Conservation (phyloP, 2,113 vertebrate species). For the Rattus rattus region DNA sequence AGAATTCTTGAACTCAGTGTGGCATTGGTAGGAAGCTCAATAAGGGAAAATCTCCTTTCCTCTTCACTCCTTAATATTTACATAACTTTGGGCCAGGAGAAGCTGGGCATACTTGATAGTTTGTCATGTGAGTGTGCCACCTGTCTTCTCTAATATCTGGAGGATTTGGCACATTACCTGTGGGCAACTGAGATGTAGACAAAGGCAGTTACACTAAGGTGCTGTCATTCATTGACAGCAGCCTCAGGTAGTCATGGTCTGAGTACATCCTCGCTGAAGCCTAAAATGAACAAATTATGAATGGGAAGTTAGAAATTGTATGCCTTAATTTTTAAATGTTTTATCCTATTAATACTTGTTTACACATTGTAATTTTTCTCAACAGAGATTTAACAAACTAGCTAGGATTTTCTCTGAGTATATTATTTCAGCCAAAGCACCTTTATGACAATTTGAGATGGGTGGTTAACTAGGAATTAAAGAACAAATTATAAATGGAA, state of each 20-base stretch:
- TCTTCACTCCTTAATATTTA: not conserved
- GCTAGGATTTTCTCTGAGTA: not conserved
- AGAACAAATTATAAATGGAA: not conserved
- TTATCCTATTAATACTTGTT: not conserved
- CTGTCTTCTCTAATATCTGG: not conserved
- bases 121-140: not conserved
- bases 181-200: not conserved
- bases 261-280: not conserved
- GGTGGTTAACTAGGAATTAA: not conserved
- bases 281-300: not conserved
- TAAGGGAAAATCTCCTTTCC: too few species aligned
- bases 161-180: not conserved
- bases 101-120: not conserved
- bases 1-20: not conserved
- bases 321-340: not conserved
- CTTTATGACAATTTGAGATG: not conserved
- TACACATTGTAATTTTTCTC: not conserved
- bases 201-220: too few species aligned
- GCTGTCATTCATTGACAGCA: not conserved
- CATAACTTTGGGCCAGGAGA: not conserved
- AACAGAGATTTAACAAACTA: not conserved
- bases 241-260: too few species aligned
- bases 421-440: not conserved
- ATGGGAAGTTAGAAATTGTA: not conserved
- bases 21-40: not conserved